Evolutionary conservation across 1,140 invertebrate genomes (phyloP).

Genomic region (Notospermus geniculatus): DNA sequence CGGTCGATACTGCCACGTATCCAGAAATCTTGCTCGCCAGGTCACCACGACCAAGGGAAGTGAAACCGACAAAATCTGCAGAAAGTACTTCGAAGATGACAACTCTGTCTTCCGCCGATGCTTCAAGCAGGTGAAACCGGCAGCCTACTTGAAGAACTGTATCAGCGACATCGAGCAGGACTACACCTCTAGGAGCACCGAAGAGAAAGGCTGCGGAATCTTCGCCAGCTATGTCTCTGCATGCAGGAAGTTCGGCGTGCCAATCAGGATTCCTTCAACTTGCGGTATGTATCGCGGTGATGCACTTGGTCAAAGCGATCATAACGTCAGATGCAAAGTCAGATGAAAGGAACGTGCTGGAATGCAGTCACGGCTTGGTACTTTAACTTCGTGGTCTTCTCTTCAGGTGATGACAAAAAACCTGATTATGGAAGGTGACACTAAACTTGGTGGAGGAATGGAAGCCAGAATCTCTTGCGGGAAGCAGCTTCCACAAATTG

Average conservation of each 20-base stretch:
- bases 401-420: no score
- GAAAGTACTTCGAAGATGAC: constrained; percentile 69
- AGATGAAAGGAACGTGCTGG: no score
- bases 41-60: constrained; percentile 20
- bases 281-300: constrained; percentile 75
- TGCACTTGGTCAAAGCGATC: no score
- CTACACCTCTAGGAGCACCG: constrained; percentile 23
- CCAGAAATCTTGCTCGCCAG: constrained; percentile 20
- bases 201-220: constrained; percentile 67
- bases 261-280: constrained; percentile 71
- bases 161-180: constrained; percentile 46
- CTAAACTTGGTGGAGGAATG: no score
- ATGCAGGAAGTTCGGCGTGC: constrained; percentile 71
- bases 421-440: no score
- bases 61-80: constrained; percentile 60
- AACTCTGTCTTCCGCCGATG: constrained; percentile 62
- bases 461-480: no score
- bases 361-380: no score
- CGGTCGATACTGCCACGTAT: constrained; percentile 24
- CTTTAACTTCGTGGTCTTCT: no score
- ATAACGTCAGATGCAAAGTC: no score
- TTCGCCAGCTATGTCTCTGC: constrained; percentile 75
- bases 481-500: no score
- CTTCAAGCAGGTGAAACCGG: constrained; percentile 54
- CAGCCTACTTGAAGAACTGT: constrained; percentile 54